Percentiles rank a stretch among this genome's conserved stretches.
Evolutionary conservation across 2,797 vertebrate species (phyloP).

Genomic region (Coregonus sp.): DNA sequence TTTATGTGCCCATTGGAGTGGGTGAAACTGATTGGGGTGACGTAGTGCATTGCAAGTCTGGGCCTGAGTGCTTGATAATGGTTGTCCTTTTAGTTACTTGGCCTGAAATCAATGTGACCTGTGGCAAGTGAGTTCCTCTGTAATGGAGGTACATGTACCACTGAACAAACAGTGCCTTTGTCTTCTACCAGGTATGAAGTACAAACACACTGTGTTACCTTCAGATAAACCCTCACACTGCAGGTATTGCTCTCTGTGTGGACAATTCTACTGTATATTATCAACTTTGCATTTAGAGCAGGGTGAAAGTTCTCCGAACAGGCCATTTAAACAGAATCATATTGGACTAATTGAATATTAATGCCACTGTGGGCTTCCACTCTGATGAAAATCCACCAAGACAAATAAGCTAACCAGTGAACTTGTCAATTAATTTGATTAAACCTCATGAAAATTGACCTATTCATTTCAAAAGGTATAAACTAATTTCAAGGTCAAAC

Average conservation of each 20-base stretch:
- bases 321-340: neutral
- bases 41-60: conserved; percentile 1
- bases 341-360: neutral
- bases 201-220: neutral
- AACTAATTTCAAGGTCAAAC: neutral
- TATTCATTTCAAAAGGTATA: neutral
- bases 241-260: neutral
- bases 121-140: neutral
- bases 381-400: too few relatives aligned
- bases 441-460: neutral
- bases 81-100: neutral
- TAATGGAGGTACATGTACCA: neutral
- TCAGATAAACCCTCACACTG: neutral
- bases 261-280: neutral
- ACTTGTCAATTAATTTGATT: neutral
- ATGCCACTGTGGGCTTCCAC: neutral
- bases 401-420: neutral
- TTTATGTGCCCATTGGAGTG: neutral
- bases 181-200: neutral
- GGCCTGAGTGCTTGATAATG: neutral
- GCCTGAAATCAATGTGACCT: conserved; percentile 5
- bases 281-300: neutral
- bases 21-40: conserved; percentile 11
- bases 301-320: neutral
- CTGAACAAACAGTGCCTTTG: conserved; percentile 4